Conservation (phyloP, 2,888 invertebrate species). For the Leptopterna dolabrata region DNA sequence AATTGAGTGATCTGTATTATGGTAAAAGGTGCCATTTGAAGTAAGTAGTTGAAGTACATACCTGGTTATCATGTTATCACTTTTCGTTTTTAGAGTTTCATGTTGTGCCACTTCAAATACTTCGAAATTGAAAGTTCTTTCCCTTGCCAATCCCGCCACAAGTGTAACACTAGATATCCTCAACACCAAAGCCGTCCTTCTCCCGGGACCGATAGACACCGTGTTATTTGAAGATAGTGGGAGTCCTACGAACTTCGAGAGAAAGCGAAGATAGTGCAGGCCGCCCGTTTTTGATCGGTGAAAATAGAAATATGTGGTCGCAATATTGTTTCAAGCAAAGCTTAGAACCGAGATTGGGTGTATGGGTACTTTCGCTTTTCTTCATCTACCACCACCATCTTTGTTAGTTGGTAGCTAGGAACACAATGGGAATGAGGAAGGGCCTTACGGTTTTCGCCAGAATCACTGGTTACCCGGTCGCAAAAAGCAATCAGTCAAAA, state of each 20-base stretch:
- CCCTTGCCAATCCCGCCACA: neutral
- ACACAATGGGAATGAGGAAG: neutral
- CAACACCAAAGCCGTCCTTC: neutral
- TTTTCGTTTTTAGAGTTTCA: too few relatives aligned
- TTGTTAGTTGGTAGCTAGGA: neutral
- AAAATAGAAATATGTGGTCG: conserved; percentile 9
- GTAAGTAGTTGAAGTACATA: too few relatives aligned
- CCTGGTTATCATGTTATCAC: too few relatives aligned
- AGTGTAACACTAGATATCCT: neutral
- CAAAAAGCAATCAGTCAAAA: neutral
- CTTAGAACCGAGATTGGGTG: conserved; percentile 3
- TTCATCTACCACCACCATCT: neutral
- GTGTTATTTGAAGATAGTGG: conserved; percentile 30
- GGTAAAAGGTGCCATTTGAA: too few relatives aligned
- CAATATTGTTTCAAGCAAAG: conserved; percentile 8
- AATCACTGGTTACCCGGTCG: neutral
- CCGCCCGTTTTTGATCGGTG: conserved; percentile 30
- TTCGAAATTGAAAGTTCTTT: neutral
- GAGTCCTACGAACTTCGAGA: neutral
- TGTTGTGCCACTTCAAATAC: too few relatives aligned
- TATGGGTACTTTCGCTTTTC: conserved; percentile 24
- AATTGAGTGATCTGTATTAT: too few relatives aligned
- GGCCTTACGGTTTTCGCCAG: neutral
- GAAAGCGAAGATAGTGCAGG: conserved; percentile 5
- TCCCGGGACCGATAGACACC: conserved; percentile 6